Percentiles rank a stretch among this genome's conserved stretches.
phyloP scores from a whole-genome alignment of 2,888 invertebrate genomes.

The Caenorhabditis wallacei region DNA sequence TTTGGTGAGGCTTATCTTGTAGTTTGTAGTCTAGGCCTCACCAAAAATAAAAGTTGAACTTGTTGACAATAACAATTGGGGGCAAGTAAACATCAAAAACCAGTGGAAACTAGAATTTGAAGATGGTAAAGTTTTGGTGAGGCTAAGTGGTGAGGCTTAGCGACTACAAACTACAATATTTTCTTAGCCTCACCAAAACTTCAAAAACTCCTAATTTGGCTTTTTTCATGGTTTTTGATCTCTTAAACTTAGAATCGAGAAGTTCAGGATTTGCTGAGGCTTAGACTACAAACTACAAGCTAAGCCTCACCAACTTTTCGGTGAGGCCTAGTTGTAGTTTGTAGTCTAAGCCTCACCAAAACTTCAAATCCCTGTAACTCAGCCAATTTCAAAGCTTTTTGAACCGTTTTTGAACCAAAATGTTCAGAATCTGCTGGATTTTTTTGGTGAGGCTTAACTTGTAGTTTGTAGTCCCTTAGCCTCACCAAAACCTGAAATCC shows the following conservation, averaged over 20 bases:
- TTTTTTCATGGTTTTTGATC: too few species aligned
- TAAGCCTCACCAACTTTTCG: neutral
- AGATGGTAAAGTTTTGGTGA: neutral
- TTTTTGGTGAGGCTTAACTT: neutral
- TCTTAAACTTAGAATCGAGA: too few species aligned
- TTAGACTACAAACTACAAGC: too few species aligned
- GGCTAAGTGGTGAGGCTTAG: neutral
- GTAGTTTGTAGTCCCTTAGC: neutral
- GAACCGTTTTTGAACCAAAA: too few species aligned
- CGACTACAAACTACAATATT: too few species aligned
- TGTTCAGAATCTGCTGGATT: too few species aligned
- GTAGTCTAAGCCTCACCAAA: neutral
- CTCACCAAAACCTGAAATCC: neutral
- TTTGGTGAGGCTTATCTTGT: neutral
- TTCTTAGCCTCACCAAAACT: neutral
- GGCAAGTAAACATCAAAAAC: too few species aligned
- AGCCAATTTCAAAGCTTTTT: too few species aligned
- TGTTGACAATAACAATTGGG: too few species aligned
- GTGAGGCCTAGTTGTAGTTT: slow-evolving; percentile 1
- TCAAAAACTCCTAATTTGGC: too few species aligned
- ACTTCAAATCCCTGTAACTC: neutral
- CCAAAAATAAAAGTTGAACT: too few species aligned
- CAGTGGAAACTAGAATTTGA: neutral
- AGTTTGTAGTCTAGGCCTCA: too few species aligned
- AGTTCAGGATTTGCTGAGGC: neutral